These are phyloP conservation scores for Aplysia californica DNA, from an alignment of 1,140 invertebrate genomes.

Conservation along the genomic window DNA sequence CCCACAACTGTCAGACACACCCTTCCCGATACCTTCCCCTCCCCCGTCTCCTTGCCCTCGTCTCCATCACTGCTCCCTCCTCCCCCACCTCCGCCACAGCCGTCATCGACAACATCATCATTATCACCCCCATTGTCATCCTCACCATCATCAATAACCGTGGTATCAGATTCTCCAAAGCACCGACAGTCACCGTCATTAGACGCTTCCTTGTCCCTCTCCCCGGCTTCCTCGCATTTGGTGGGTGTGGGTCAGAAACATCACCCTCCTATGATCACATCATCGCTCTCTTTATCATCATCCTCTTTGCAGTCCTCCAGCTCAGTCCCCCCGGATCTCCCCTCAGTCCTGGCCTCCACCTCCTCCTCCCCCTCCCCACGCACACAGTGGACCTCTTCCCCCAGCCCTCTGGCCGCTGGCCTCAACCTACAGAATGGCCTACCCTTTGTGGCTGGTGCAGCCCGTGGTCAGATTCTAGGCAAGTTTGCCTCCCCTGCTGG, in stretches of 20 bases:
- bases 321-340: not conserved
- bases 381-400: not conserved
- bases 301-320: not conserved
- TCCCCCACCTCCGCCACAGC: not conserved
- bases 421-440: constrained; percentile 18
- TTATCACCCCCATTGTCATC: not conserved
- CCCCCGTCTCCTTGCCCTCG: constrained; percentile 10
- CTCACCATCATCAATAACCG: not conserved
- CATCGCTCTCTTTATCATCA: not conserved
- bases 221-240: no score
- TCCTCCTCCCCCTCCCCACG: not conserved
- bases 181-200: no score
- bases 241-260: no score
- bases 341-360: not conserved
- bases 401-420: not conserved
- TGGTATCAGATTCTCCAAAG: no score
- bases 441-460: not conserved
- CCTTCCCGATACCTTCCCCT: constrained; percentile 9
- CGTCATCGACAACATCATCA: not conserved
- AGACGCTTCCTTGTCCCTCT: no score
- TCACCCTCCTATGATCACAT: no score
- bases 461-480: not conserved
- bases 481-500: constrained; percentile 17
- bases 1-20: constrained; percentile 23
- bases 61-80: not conserved